phyloP scores from a whole-genome alignment of 2,888 invertebrate species.

The Epistrophe eligans region DNA sequence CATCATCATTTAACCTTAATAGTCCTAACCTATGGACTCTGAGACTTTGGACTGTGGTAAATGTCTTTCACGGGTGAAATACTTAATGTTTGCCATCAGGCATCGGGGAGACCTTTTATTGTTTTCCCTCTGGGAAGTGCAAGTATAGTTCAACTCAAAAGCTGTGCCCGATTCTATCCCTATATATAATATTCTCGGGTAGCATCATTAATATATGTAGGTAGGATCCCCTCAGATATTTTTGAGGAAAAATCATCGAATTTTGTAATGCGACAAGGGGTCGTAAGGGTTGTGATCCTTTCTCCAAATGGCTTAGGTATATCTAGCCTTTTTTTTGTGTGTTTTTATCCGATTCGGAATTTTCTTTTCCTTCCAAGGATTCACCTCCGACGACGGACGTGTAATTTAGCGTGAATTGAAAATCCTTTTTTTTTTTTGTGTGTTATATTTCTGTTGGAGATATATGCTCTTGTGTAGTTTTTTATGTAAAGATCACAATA shows the following conservation, averaged over 20 bases:
- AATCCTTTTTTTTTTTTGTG: slow-evolving; percentile 54
- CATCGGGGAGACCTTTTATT: slow-evolving; percentile 57
- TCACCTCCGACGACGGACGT: slow-evolving; percentile 60
- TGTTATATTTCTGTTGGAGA: not conserved
- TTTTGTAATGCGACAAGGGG: slow-evolving; percentile 67
- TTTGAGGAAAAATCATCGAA: slow-evolving; percentile 71
- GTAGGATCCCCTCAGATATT: slow-evolving; percentile 66
- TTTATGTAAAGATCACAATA: slow-evolving; percentile 60
- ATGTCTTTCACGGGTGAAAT: slow-evolving; percentile 74
- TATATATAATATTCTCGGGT: slow-evolving; percentile 18
- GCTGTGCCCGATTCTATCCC: slow-evolving; percentile 34
- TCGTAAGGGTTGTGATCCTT: slow-evolving; percentile 75
- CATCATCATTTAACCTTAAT: slow-evolving; percentile 75
- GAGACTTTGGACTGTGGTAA: slow-evolving; percentile 71
- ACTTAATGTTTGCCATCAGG: slow-evolving; percentile 46
- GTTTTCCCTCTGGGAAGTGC: slow-evolving; percentile 48
- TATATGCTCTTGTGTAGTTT: slow-evolving; percentile 4
- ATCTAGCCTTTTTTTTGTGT: slow-evolving; percentile 46
- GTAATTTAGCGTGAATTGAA: slow-evolving; percentile 75
- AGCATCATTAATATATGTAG: not conserved
- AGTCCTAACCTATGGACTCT: slow-evolving; percentile 74
- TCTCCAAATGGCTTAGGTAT: slow-evolving; percentile 52
- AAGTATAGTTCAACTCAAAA: slow-evolving; percentile 32
- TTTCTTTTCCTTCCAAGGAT: slow-evolving; percentile 47
- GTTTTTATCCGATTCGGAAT: slow-evolving; percentile 53